Base-by-base conservation (phyloP, 2,888 invertebrate genomes). In the Drosophila basisetae region DNA sequence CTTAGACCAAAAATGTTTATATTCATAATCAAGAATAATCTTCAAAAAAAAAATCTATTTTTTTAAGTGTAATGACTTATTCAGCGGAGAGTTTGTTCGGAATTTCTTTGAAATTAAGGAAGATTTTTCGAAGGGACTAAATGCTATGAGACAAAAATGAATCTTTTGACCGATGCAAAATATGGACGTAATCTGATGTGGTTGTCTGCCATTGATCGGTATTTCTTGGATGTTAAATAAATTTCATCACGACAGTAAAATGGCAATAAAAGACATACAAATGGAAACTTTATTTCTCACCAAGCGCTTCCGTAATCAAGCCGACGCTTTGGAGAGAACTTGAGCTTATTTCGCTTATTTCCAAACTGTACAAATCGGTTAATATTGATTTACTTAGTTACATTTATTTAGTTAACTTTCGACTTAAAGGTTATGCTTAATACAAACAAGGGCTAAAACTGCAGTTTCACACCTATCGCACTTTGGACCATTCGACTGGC, bases 401-500 rank as follows among this genome's bases (percentile, higher is more conserved):
- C 59, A 72, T 86, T 81, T 83, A 81, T 83, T 69, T 72, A 68
- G 49, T 72, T 78, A 70, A 71, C 39, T 69, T 73, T 78, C 43
- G 39, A 61, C 73, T 69, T 76, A 72, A 41, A 50, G 22, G 4
- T 47, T 49, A 68, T 43, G 52, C 69, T 73, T 73, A 81, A 71
- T 69, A 74, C 66, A 54, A 71, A 69, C 33, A 65, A 71, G 2
- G 22, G n/a, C 52, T 80, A 75, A 62, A 56, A 63, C 11, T 25
- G 49, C 47, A 56, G 30, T 7, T 53, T 59, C 5, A 68, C 37
- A 10, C 68, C 47, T 30, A 91, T 68, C 43, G 84, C 82, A 33
- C 71, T 80, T 25, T 56, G 68, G 9, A 88, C 43, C 60, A 91
- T 69, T 54, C 76, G 71, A 50, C 81, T 75, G 55, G 89, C 87